Conservation (phyloP, 53 echinoderm and acorn worm genomes). For the Zoroaster sp. region DNA sequence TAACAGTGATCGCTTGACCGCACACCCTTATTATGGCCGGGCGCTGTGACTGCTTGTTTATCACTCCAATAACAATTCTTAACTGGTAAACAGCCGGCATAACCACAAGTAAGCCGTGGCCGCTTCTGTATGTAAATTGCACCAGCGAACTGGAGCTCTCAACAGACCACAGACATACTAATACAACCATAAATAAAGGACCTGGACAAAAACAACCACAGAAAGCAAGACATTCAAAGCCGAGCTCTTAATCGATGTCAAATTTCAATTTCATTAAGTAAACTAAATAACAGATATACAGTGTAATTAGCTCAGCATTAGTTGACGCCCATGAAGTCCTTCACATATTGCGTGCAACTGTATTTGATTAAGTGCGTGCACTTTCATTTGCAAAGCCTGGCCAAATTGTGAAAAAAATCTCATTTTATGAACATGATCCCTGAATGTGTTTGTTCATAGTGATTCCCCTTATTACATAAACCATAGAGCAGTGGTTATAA, state of each 20-base stretch:
- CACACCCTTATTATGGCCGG: neutral
- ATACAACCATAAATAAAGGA: neutral
- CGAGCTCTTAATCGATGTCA: too few relatives aligned
- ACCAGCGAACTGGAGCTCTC: neutral
- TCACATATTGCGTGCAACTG: too few relatives aligned
- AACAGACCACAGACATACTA: neutral
- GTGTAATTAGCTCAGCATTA: too few relatives aligned
- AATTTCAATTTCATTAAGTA: too few relatives aligned
- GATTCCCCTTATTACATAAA: neutral
- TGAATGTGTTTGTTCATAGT: neutral
- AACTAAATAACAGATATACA: too few relatives aligned
- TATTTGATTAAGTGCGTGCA: neutral
- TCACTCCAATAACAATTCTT: neutral
- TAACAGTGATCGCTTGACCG: slow-evolving; percentile 28
- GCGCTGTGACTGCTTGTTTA: neutral
- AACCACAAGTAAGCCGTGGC: neutral
- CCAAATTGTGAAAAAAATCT: neutral
- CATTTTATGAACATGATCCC: neutral
- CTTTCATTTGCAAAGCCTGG: neutral
- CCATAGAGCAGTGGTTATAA: neutral
- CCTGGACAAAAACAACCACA: neutral
- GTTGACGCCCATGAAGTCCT: too few relatives aligned
- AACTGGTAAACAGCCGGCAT: neutral
- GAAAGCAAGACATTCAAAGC: neutral
- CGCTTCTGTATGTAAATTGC: neutral